Evolutionary conservation across 1,140 invertebrate species (phyloP).

Genomic region (Formica selysi): DNA sequence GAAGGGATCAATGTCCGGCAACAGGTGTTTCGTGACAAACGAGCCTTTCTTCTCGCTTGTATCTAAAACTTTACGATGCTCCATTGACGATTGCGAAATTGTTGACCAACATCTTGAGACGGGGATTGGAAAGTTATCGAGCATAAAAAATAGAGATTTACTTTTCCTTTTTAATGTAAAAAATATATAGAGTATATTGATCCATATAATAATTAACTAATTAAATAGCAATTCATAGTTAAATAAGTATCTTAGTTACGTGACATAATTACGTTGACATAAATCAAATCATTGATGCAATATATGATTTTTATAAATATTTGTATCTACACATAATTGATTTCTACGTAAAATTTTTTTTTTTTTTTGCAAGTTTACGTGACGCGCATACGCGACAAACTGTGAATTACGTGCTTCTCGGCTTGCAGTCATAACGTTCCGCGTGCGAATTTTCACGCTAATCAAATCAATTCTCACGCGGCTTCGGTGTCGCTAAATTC

Average conservation of each 20-base stretch:
- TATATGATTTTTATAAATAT: neutral
- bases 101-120: neutral
- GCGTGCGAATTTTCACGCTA: conserved; percentile 37
- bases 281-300: neutral
- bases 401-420: neutral
- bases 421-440: neutral
- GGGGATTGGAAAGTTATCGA: neutral
- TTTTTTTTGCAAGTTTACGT: neutral
- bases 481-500: conserved; percentile 54
- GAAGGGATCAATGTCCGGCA: neutral
- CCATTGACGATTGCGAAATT: neutral
- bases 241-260: neutral
- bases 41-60: neutral
- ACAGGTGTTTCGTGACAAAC: conserved; percentile 10
- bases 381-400: neutral
- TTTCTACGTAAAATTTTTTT: neutral
- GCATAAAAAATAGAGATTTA: neutral
- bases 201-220: neutral
- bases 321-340: neutral
- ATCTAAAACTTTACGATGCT: neutral
- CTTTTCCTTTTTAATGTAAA: neutral
- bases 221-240: neutral
- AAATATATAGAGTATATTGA: neutral
- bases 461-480: conserved; percentile 51
- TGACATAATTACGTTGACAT: neutral